Evolutionary conservation across 1,140 invertebrate genomes (phyloP), one percentile per base, ranked within the genome.

Genomic region (Rhizoglyphus robini): DNA sequence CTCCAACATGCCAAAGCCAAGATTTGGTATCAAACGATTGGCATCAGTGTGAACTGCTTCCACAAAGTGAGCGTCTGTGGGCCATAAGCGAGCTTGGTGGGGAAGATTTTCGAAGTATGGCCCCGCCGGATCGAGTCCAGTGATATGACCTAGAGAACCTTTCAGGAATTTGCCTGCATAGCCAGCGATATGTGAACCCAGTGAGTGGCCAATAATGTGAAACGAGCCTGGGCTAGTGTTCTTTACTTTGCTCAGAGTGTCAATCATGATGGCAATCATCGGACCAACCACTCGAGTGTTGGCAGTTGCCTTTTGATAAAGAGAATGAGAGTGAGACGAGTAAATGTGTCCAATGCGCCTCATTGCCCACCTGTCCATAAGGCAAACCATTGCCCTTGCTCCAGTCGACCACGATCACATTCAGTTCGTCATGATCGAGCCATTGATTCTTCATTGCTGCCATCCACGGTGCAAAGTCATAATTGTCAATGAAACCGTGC

Each of bases 11-110:
- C 76, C 38, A 76, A 73, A 20, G 25, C 57, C 31, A 4, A 57
- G 75, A 0, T 88, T 88, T n/a, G n/a, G n/a, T 47, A 89, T 76
- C 34, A 92, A 84, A 1, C 91, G 75, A 67, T 84, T 83, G 0
- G 85, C 86, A 34, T 65, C 27, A 0, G 80, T 79, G 71, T 88
- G 86, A 68, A 88, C 83, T 2, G 84, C 80, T 70, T 88, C 86
- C 0, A 89, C 87, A 69, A 88, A 88, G 25, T 78, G 71, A 0
- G 86, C 87, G 73, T 88, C 86, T 4, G 73, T 80, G 11, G 74
- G 70, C 71, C 84, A 82, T 34, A 90, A 72, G 29, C 82, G 79
- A 61, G 81, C 74, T 64, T 83, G 79, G 36, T 79, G 73, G 0
- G 78, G 73, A 0, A 74, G 71, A 5, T 81, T 77, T 34, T 74